Percentiles rank a stretch among this genome's conserved stretches.
These are phyloP conservation scores for Cyclura pinguis DNA, from an alignment of 2,797 vertebrate species.

Conservation along the genomic window DNA sequence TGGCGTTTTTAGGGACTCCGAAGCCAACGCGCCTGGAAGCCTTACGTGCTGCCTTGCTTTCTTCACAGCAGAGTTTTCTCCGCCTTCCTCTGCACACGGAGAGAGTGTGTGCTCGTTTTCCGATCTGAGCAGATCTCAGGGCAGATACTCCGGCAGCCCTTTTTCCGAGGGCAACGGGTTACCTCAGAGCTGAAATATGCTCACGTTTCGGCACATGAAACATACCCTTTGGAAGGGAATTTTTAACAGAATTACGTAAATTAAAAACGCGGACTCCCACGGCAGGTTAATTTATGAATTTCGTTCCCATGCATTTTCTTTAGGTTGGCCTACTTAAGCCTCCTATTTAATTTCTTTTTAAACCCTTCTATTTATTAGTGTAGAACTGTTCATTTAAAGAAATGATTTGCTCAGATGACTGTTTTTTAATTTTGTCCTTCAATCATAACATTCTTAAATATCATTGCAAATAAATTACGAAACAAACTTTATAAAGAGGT, in stretches of 20 bases:
- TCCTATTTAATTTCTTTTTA: background rate
- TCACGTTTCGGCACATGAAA: background rate
- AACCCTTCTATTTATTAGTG: background rate
- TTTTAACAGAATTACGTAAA: background rate
- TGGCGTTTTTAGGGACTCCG: no score
- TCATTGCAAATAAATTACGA: background rate
- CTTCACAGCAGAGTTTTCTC: no score
- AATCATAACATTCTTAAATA: background rate
- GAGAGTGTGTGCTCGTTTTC: background rate
- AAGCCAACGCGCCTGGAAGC: no score
- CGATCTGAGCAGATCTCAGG: background rate
- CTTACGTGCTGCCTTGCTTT: no score
- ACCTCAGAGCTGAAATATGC: background rate
- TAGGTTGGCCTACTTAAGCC: background rate
- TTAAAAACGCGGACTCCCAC: background rate
- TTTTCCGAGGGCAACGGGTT: background rate
- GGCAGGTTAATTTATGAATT: background rate
- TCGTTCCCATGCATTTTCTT: background rate
- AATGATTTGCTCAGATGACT: background rate
- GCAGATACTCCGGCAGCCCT: background rate
- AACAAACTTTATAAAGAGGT: background rate
- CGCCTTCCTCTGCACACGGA: background rate
- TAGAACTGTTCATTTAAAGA: background rate
- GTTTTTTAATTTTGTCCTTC: background rate
- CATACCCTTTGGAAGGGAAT: background rate